These are phyloP conservation scores for Ditylenchus dipsaci DNA, from an alignment of 1,140 invertebrate species.

Conservation along the genomic window DNA sequence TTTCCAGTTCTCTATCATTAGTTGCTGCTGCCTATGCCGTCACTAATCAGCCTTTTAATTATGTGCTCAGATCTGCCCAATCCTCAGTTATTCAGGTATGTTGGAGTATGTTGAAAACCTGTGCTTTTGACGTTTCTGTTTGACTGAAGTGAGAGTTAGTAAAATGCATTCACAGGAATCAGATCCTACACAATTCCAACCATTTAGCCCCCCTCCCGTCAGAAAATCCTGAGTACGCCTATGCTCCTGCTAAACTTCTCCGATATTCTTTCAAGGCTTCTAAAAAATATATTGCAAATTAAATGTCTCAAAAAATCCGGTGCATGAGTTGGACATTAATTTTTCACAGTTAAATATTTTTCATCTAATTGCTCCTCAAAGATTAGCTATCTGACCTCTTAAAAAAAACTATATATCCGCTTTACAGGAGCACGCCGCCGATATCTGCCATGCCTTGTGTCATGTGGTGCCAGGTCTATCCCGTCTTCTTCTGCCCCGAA, in stretches of 20 bases:
- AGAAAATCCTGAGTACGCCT: too few species aligned
- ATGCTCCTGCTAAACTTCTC: too few species aligned
- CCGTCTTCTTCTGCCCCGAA: slow-evolving; percentile 49
- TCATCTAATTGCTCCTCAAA: too few species aligned
- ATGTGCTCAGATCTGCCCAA: slow-evolving; percentile 47
- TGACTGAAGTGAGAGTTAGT: not conserved
- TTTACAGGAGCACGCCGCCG: slow-evolving; percentile 55
- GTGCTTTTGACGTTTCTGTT: slow-evolving; percentile 17
- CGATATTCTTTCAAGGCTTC: too few species aligned
- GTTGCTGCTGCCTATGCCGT: slow-evolving; percentile 51
- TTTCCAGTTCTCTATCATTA: slow-evolving; percentile 27
- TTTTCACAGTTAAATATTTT: too few species aligned
- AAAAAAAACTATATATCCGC: slow-evolving; percentile 1
- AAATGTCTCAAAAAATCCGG: too few species aligned
- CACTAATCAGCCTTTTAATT: slow-evolving; percentile 50
- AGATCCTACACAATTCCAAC: too few species aligned
- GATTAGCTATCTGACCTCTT: too few species aligned
- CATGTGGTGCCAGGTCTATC: slow-evolving; percentile 54
- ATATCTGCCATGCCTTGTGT: slow-evolving; percentile 52
- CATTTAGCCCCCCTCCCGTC: not conserved
- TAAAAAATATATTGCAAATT: too few species aligned
- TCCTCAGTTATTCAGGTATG: slow-evolving; percentile 43
- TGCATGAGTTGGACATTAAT: too few species aligned
- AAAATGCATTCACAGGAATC: too few species aligned
- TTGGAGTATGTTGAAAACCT: not conserved